Evolutionary conservation across 1,140 invertebrate genomes (phyloP), one percentile per base, ranked within the genome.

Genomic region (Asbolus verrucosus): DNA sequence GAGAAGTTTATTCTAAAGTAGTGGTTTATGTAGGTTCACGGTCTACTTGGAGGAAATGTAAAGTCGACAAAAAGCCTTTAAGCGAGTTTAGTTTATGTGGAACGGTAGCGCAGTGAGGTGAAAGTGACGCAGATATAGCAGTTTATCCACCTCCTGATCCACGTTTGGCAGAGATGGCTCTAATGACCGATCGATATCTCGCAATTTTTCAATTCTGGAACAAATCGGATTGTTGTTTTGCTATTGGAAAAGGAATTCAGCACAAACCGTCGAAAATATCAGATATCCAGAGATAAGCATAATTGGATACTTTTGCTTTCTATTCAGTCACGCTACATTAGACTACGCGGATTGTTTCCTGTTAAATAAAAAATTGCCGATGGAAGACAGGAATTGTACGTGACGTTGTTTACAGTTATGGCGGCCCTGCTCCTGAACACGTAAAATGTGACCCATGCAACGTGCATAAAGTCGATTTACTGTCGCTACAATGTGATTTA

Each of bases 1-100:
- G 66, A 68, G 54, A 41, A 68, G 54, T 54, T 63, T 39, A 39
- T 18, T 39, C 31, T 63, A 41, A 43, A 43, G 39, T 63, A 63
- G 19, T 59, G 43, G 41, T 69, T 68, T 68, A 68, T 68, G 66
- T 68, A 68, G 66, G 66, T 68, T 68, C 54, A 68, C 66, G 66
- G 66, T 68, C 66, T 68, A 60, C 66, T 68, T 59, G 66, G 27
- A 54, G 36, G 46, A 59, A 50, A 59, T 18, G 66, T 33, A 31
- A 39, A 59, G 38, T 39, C 46, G 39, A 41, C 24, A 65, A 65
- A 65, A 65, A 65, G 39, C 65, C 33, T 67, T 66, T 27, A 33
- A 67, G 43, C 65, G 36, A 38, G 65, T 67, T 27, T 59, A 54
- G 54, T 67, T 67, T 67, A 67, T 67, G 65, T 67, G 46, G 65